Evolutionary conservation across 1,140 invertebrate species (phyloP), one percentile per base, ranked within the genome.

Genomic region (Neodiprion lecontei): DNA sequence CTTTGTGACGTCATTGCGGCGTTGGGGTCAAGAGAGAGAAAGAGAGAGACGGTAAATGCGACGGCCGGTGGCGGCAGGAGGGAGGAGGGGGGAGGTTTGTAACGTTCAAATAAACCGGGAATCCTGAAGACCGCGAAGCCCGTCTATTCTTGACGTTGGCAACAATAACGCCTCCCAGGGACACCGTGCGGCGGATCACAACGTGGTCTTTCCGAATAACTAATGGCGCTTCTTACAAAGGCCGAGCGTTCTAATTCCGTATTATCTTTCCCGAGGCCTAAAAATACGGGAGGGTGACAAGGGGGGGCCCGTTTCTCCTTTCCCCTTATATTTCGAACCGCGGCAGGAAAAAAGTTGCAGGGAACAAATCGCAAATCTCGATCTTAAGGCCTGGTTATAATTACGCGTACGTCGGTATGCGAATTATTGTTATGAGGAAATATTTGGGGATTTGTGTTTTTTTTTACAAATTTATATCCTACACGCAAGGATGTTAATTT

Each of bases 131-230:
- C 70, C 21, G 28, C 70, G 48, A 50, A 50, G 70, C 67, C 68
- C 74, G 23, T 75, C 75, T 78, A 78, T 78, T 78, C 77, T 78
- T 75, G 72, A 78, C 76, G 72, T 75, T 78, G 77, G 77, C 77
- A 77, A 78, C 75, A 74, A 78, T 76, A 74, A 78, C 69, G 77
- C 77, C 77, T 72, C 69, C 75, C 77, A 78, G 77, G 77, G 77
- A 77, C 75, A 78, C 61, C 21, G 23, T 49, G 69, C 28, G 71
- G 67, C 71, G 68, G 67, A 65, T 49, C 66, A 72, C 47, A n/a
- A 10, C 9, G 50, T 28, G 14, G 48, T 66, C 48, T 61, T 70
- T 61, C 65, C 70, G 65, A 67, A 72, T 69, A 69, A 78, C 77
- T 78, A 78, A 78, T 76, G 72, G 73, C 69, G 72, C 75, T 72